A percentile compares a stretch with the other conserved stretches of the same genome.
Conservation (phyloP, 2,113 vertebrate genomes). For the Xiphophorus hellerii region DNA sequence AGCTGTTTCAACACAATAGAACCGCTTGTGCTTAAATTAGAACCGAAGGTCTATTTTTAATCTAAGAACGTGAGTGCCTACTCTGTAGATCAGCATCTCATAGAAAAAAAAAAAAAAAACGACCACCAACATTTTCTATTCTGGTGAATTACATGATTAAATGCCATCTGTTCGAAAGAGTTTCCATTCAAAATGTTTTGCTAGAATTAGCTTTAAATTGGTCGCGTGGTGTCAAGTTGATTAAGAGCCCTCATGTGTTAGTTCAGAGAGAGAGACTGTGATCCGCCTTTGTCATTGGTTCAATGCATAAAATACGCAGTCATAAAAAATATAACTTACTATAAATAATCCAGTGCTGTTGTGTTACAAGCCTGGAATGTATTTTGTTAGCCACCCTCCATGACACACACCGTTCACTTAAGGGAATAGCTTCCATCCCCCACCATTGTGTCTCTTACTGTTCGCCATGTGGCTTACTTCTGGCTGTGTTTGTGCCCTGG, state of each 20-base stretch:
- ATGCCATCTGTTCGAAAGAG: not conserved
- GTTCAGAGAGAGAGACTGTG: too few species aligned
- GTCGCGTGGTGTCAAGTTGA: not conserved
- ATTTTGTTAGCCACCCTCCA: not conserved
- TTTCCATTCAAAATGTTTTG: not conserved
- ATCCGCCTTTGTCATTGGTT: not conserved
- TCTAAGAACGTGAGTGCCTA: not conserved
- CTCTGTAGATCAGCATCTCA: not conserved
- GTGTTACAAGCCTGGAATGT: not conserved
- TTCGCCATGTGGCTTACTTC: slow-evolving; percentile 2
- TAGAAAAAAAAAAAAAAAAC: not conserved
- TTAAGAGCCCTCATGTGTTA: not conserved
- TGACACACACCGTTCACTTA: not conserved
- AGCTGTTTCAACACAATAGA: not conserved
- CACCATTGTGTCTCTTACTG: not conserved
- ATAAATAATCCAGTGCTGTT: not conserved
- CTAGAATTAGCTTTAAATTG: not conserved
- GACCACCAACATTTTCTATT: not conserved
- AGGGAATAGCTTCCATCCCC: not conserved
- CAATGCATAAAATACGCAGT: not conserved
- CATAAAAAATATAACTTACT: not conserved
- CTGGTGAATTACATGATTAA: not conserved
- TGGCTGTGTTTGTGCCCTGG: not conserved
- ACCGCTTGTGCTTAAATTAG: not conserved
- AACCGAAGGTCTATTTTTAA: not conserved